A percentile compares a stretch with the other conserved stretches of the same genome.
Evolutionary conservation across 1,140 invertebrate genomes (phyloP).

Genomic region (Trichonephila inaurata): DNA sequence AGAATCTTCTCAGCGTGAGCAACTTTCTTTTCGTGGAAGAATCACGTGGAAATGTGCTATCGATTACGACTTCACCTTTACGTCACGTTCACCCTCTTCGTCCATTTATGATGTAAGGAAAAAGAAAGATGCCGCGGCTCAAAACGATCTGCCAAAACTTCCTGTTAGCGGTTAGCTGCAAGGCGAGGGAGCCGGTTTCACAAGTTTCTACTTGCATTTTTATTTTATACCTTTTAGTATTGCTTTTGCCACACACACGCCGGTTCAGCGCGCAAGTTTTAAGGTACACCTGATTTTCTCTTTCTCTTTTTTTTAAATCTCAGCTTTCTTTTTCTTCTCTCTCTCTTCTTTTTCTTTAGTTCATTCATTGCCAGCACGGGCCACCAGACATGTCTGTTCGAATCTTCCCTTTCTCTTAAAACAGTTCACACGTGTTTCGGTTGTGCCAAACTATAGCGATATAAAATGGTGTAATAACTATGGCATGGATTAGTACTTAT

Average conservation of each 20-base stretch:
- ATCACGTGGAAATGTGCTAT: slow-evolving; percentile 31
- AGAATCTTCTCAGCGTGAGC: neutral
- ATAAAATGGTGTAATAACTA: neutral
- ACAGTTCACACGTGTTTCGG: neutral
- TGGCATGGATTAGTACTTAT: no score
- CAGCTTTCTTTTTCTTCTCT: no score
- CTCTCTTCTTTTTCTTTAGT: neutral
- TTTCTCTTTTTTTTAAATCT: neutral
- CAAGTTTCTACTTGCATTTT: slow-evolving; percentile 20
- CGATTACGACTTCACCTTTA: slow-evolving; percentile 48
- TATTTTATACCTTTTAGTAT: neutral
- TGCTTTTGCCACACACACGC: slow-evolving; percentile 52
- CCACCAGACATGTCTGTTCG: slow-evolving; percentile 24
- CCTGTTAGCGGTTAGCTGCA: slow-evolving; percentile 50
- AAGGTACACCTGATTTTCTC: slow-evolving; percentile 24
- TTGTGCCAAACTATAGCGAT: no score
- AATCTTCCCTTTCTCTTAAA: neutral
- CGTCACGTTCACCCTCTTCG: slow-evolving; percentile 37
- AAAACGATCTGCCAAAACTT: slow-evolving; percentile 60
- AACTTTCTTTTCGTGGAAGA: neutral
- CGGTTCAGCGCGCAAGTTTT: neutral
- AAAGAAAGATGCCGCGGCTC: neutral
- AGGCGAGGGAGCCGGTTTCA: slow-evolving; percentile 41
- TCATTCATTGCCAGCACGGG: neutral
- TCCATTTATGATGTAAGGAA: neutral